Conservation (phyloP, 92 coral and sea anemone genomes). For the Epizoanthus scotinus region DNA sequence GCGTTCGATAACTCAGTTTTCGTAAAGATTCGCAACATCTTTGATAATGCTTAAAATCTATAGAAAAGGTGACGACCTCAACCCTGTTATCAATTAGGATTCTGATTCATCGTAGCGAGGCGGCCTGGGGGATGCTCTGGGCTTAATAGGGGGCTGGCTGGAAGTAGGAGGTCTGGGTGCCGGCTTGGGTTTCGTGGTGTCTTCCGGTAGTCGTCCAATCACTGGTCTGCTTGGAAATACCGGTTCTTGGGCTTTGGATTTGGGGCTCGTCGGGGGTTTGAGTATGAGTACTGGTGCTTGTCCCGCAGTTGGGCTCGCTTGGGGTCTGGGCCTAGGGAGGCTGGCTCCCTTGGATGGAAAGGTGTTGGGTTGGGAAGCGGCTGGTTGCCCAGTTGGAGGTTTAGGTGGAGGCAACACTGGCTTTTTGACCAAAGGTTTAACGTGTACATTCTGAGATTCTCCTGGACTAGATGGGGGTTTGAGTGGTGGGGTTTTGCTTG, state of each 20-base stretch:
- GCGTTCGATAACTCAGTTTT: too few species aligned
- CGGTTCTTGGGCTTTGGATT: neutral
- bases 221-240: neutral
- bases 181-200: neutral
- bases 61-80: too few species aligned
- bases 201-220: neutral
- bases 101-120: slow-evolving; percentile 1
- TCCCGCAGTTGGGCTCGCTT: neutral
- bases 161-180: slow-evolving; percentile 1
- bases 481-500: neutral
- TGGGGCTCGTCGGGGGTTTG: neutral
- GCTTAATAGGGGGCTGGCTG: neutral
- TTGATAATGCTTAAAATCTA: too few species aligned
- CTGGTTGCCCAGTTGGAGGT: slow-evolving; percentile 24
- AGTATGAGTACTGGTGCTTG: neutral
- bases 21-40: too few species aligned
- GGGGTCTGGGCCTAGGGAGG: neutral
- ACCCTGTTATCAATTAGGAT: neutral
- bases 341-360: neutral
- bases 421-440: slow-evolving; percentile 7
- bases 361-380: neutral
- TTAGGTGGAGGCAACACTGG: slow-evolving; percentile 33
- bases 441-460: neutral
- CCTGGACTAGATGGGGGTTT: neutral
- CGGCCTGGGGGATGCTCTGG: slow-evolving; percentile 21